phyloP scores from a whole-genome alignment of 2,113 vertebrate genomes.

The Microtus richardsoni region DNA sequence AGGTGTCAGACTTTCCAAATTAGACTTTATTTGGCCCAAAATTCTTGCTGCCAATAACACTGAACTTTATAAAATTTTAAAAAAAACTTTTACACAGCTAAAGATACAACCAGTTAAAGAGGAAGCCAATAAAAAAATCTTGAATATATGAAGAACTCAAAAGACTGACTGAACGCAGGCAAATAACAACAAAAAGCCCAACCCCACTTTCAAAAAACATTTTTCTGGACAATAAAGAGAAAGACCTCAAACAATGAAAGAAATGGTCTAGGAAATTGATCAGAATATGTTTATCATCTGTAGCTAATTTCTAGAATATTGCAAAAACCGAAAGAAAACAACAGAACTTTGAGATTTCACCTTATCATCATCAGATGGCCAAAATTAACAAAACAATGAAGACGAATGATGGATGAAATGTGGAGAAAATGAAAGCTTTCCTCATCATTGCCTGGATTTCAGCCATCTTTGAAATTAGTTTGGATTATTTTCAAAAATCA shows the following conservation, averaged over 20 bases:
- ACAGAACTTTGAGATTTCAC: not conserved
- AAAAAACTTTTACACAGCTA: not conserved
- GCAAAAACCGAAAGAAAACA: not conserved
- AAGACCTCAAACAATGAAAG: not conserved
- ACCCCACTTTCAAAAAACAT: not conserved
- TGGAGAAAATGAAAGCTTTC: not conserved
- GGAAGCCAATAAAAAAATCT: not conserved
- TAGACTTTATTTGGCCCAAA: too few relatives aligned
- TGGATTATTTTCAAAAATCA: not conserved
- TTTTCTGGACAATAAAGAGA: not conserved
- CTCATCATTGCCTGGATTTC: not conserved
- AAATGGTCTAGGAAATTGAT: not conserved
- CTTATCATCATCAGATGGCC: not conserved
- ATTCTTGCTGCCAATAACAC: not conserved
- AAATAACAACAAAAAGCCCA: not conserved
- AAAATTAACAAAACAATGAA: not conserved
- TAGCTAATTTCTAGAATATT: not conserved
- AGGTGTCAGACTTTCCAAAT: not conserved
- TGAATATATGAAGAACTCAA: not conserved
- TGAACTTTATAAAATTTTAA: not conserved
- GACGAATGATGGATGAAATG: rapidly evolving
- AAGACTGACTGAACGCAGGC: not conserved
- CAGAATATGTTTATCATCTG: not conserved
- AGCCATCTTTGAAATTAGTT: not conserved
- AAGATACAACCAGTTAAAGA: not conserved